phyloP scores from a whole-genome alignment of 2,113 vertebrate species.

The Garra rufa region DNA sequence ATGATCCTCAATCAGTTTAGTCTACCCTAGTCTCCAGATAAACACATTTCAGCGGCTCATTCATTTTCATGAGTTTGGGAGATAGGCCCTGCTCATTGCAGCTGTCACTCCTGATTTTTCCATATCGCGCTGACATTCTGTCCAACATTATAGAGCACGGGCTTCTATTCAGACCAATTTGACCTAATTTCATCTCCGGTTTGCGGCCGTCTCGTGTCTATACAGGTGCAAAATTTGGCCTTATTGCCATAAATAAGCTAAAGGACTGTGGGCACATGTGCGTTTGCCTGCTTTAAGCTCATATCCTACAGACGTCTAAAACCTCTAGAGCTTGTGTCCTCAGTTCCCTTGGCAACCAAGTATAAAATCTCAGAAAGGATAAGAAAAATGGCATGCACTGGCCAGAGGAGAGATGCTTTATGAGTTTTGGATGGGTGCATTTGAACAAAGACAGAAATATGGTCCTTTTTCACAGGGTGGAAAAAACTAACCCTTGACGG shows the following conservation, averaged over 20 bases:
- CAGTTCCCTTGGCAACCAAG: slow-evolving; percentile 57
- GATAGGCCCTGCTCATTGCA: slow-evolving; percentile 59
- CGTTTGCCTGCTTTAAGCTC: slow-evolving; percentile 13
- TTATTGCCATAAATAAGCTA: slow-evolving; percentile 30
- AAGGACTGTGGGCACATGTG: not conserved
- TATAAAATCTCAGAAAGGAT: slow-evolving; percentile 51
- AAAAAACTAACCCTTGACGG: slow-evolving; percentile 42
- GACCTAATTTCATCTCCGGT: slow-evolving; percentile 51
- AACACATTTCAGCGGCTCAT: slow-evolving; percentile 70
- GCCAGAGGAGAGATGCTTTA: slow-evolving; percentile 51
- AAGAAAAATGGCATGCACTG: slow-evolving; percentile 43
- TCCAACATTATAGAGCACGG: slow-evolving; percentile 30
- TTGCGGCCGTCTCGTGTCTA: slow-evolving; percentile 31
- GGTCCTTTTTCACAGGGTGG: slow-evolving; percentile 13
- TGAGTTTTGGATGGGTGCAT: slow-evolving; percentile 58
- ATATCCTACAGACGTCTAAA: slow-evolving; percentile 33
- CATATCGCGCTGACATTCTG: slow-evolving; percentile 34
- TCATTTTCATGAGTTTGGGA: slow-evolving; percentile 72
- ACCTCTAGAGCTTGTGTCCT: slow-evolving; percentile 42
- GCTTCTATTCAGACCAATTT: slow-evolving; percentile 52
- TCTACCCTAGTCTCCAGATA: slow-evolving; percentile 63
- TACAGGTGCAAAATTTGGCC: slow-evolving; percentile 25
- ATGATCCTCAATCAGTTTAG: slow-evolving; percentile 67
- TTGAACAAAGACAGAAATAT: slow-evolving; percentile 53
- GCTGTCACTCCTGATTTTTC: slow-evolving; percentile 63